Evolutionary conservation across 2,113 vertebrate species (phyloP).

Genomic region (Recurvirostra avosetta): DNA sequence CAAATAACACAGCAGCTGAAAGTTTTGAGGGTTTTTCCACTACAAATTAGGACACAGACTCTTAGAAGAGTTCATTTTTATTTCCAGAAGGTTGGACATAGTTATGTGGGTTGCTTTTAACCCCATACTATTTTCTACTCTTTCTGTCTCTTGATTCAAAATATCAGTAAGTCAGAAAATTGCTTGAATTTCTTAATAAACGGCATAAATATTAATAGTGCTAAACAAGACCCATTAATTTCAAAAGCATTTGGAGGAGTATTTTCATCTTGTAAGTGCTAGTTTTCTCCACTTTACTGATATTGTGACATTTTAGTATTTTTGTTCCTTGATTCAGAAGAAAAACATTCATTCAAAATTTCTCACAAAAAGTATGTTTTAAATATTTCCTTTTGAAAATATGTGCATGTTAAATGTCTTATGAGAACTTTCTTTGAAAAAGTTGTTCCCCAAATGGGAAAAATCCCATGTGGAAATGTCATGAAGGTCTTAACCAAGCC

Average conservation of each 20-base stretch:
- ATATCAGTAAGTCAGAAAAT: not conserved
- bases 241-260: not conserved
- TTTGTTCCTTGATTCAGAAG: not conserved
- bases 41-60: not conserved
- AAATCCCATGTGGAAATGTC: not conserved
- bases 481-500: not conserved
- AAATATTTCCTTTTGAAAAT: not conserved
- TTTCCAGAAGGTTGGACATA: not conserved
- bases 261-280: not conserved
- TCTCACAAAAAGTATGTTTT: not conserved
- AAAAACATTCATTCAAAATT: not conserved
- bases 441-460: not conserved
- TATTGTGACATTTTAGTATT: not conserved
- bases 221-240: not conserved
- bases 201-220: not conserved
- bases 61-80: not conserved
- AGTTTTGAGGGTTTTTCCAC: not conserved
- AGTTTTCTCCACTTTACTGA: not conserved
- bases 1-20: not conserved
- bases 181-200: not conserved
- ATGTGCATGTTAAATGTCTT: not conserved
- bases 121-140: not conserved
- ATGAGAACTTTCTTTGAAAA: not conserved
- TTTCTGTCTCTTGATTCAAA: not conserved
- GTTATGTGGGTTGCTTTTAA: not conserved